A percentile compares a stretch with the other conserved stretches of the same genome.
These are phyloP conservation scores for Agrilus cyanescens DNA, from an alignment of 2,888 invertebrate species.

Conservation along the genomic window DNA sequence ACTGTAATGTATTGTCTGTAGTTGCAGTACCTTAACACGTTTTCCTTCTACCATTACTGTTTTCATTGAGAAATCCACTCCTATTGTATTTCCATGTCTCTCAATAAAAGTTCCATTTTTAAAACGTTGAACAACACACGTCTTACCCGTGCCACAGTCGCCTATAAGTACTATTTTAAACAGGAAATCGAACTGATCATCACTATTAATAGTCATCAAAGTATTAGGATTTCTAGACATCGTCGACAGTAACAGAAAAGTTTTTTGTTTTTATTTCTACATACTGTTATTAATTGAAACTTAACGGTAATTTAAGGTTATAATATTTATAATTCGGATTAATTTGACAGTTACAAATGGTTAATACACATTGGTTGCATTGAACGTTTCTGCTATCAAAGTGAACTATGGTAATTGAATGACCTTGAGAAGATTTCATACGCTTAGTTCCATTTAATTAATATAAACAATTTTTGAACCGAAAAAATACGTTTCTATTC, in stretches of 20 bases:
- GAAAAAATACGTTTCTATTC: too few relatives aligned
- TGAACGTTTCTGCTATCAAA: too few relatives aligned
- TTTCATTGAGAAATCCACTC: constrained; percentile 98
- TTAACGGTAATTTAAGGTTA: too few relatives aligned
- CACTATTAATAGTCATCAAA: constrained; percentile 57
- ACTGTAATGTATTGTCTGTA: constrained; percentile 7
- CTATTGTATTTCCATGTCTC: constrained; percentile 91
- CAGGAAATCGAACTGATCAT: constrained; percentile 83
- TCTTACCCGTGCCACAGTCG: constrained; percentile 84
- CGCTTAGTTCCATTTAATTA: too few relatives aligned
- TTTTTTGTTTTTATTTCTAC: too few relatives aligned
- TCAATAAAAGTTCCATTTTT: constrained; percentile 93
- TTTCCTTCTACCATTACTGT: constrained; percentile 88
- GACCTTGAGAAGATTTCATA: too few relatives aligned
- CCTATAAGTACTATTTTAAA: constrained; percentile 94
- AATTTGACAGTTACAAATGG: too few relatives aligned
- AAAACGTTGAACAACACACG: constrained; percentile 90
- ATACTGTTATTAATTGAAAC: too few relatives aligned
- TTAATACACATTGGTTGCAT: too few relatives aligned
- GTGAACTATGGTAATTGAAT: too few relatives aligned
- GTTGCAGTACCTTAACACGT: constrained; percentile 70
- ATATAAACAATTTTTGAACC: too few relatives aligned
- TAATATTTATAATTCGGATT: too few relatives aligned
- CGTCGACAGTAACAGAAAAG: constrained; percentile 20
- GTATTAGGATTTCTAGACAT: constrained; percentile 71